Evolutionary conservation across 2,797 vertebrate genomes (phyloP).

Genomic region (Tangara arthus): DNA sequence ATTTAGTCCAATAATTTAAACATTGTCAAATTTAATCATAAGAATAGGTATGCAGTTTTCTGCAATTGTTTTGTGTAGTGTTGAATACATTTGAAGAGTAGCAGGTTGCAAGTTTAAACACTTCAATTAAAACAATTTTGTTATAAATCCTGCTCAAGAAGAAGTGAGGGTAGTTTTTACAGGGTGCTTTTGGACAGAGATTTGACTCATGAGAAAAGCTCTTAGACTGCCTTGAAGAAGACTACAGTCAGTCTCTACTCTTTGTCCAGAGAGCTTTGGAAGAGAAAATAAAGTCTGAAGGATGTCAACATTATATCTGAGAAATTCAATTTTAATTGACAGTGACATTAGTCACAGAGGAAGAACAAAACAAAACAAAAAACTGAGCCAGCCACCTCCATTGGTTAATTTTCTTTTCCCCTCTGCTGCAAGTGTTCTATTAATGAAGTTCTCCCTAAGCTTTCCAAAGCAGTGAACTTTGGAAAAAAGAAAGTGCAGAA

Average conservation of each 20-base stretch:
- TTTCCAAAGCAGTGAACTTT: background rate
- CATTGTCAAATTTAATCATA: background rate
- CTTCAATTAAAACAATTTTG: background rate
- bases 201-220: background rate
- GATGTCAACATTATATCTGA: background rate
- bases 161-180: background rate
- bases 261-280: background rate
- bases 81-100: background rate
- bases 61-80: background rate
- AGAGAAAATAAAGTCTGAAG: background rate
- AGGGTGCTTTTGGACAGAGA: background rate
- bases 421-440: background rate
- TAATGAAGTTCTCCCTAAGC: background rate
- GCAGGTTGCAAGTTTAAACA: background rate
- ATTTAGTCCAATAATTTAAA: background rate
- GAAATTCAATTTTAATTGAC: conserved; percentile 6
- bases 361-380: background rate
- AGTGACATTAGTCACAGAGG: background rate
- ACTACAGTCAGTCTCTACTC: background rate
- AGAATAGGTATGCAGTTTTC: background rate
- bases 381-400: background rate
- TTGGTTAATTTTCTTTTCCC: background rate
- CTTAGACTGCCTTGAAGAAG: background rate
- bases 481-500: background rate
- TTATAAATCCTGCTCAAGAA: background rate